A percentile compares a stretch with the other conserved stretches of the same genome.
phyloP scores from a whole-genome alignment of 2,888 invertebrate species.

The Oxystoma pomonae region DNA sequence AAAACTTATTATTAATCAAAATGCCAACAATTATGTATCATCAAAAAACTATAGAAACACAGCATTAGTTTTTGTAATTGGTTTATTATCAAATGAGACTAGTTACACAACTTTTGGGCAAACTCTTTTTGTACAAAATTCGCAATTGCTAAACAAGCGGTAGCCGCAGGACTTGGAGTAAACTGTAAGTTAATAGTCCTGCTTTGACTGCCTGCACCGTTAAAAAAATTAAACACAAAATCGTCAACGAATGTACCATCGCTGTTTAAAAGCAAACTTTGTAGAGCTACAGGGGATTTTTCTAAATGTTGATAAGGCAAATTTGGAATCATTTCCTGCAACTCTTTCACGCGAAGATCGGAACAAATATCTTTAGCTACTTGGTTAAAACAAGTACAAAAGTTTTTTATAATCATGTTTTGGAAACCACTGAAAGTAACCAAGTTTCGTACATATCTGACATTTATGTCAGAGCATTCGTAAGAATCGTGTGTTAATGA shows the following conservation, averaged over 20 bases:
- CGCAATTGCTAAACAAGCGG: constrained; percentile 91
- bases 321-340: constrained; percentile 28
- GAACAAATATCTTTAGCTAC: constrained; percentile 71
- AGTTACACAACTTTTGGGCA: constrained; percentile 6
- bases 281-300: constrained; percentile 81
- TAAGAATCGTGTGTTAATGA: constrained; percentile 93
- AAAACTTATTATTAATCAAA: too few species aligned
- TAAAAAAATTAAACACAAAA: constrained; percentile 82
- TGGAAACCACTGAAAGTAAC: constrained; percentile 68
- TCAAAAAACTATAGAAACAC: too few species aligned
- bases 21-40: too few species aligned
- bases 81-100: too few species aligned
- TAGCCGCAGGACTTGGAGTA: constrained; percentile 94
- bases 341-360: constrained; percentile 44
- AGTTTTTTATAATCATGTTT: constrained; percentile 73
- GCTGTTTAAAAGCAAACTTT: constrained; percentile 86
- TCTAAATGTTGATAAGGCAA: constrained; percentile 21
- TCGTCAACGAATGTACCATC: constrained; percentile 89
- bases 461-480: constrained; percentile 48
- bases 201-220: constrained; percentile 63
- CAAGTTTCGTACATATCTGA: constrained; percentile 64
- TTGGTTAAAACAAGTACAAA: constrained; percentile 74
- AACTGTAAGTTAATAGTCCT: constrained; percentile 89
- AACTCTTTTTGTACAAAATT: constrained; percentile 60
- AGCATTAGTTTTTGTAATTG: too few species aligned